phyloP scores from a whole-genome alignment of 2,888 invertebrate genomes.

The Cheilosia grossa region DNA sequence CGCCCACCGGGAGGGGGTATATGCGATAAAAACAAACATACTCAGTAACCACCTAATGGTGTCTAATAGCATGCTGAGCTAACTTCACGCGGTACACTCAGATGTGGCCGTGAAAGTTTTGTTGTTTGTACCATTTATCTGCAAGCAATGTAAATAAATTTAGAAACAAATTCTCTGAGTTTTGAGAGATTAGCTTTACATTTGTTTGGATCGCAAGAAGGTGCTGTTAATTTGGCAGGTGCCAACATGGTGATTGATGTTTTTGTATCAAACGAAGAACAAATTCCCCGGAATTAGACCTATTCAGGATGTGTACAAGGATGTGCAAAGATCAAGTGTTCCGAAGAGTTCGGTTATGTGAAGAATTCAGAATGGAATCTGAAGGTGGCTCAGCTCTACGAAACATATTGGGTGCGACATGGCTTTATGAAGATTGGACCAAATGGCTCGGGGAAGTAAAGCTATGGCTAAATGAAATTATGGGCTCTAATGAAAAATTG shows the following conservation, averaged over 20 bases:
- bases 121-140: neutral
- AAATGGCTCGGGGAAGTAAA: conserved; percentile 91
- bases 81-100: neutral
- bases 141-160: neutral
- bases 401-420: conserved; percentile 93
- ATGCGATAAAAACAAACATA: neutral
- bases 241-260: too few relatives aligned
- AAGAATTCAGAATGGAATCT: conserved; percentile 95
- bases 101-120: conserved; percentile 6
- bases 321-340: conserved; percentile 89
- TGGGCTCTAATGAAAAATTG: too few relatives aligned
- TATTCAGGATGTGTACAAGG: conserved; percentile 88
- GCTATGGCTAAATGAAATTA: conserved; percentile 83
- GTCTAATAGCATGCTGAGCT: neutral
- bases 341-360: conserved; percentile 87
- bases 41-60: neutral
- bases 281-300: conserved; percentile 94
- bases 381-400: conserved; percentile 92
- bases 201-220: too few relatives aligned
- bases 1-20: too few relatives aligned
- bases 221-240: too few relatives aligned
- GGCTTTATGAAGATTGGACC: conserved; percentile 96
- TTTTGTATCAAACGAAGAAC: conserved; percentile 84
- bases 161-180: neutral
- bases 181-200: too few relatives aligned